phyloP scores from a whole-genome alignment of 2,113 vertebrate species.

The Brachypteracias leptosomus region DNA sequence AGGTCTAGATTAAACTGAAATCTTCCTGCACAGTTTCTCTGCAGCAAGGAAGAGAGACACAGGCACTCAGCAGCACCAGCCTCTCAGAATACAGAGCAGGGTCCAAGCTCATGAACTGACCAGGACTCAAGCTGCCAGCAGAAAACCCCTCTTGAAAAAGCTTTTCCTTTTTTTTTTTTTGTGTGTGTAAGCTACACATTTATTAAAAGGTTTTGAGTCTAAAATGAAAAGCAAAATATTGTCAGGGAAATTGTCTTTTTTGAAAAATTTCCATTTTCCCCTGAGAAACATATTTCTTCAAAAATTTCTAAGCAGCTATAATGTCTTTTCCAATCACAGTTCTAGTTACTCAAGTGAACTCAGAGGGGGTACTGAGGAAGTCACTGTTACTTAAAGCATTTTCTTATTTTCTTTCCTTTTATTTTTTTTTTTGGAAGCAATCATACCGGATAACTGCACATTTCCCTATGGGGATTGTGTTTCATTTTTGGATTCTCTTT shows the following conservation, averaged over 20 bases:
- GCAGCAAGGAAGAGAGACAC: too few species aligned
- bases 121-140: neutral
- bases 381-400: neutral
- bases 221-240: neutral
- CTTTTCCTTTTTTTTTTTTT: too few species aligned
- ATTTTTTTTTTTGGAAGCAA: neutral
- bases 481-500: neutral
- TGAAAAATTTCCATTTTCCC: neutral
- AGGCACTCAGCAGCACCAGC: neutral
- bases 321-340: neutral
- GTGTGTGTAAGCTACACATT: neutral
- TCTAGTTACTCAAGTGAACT: neutral
- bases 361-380: neutral
- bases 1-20: neutral
- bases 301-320: neutral
- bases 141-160: neutral
- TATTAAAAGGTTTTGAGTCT: neutral
- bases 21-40: neutral
- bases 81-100: fast-evolving
- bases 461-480: neutral
- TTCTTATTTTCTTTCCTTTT: neutral
- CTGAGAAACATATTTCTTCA: neutral
- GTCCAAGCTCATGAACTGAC: neutral
- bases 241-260: neutral
- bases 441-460: neutral